Evolutionary conservation across 2,888 invertebrate species (phyloP).

Genomic region (Brachypalpus laphriformis): DNA sequence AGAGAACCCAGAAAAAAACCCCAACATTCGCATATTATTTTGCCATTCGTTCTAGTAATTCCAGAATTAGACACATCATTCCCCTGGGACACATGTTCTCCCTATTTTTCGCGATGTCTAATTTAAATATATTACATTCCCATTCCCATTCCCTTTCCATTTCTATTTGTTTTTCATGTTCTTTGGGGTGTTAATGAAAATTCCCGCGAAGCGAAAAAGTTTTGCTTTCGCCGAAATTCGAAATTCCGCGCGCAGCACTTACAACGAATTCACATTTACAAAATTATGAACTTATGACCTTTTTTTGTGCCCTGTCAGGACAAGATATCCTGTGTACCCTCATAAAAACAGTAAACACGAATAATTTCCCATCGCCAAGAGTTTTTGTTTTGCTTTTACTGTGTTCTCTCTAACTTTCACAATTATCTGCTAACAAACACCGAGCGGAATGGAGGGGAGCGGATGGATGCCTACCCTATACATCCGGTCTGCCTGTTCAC

Average conservation of each 20-base stretch:
- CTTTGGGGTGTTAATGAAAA: not conserved
- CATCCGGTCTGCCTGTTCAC: not conserved
- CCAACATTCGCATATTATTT: not conserved
- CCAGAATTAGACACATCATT: not conserved
- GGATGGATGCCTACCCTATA: not conserved
- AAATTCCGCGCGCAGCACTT: not conserved
- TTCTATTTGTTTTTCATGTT: not conserved
- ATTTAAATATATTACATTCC: conserved; percentile 1
- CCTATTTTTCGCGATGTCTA: not conserved
- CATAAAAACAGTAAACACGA: not conserved
- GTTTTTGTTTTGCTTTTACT: not conserved
- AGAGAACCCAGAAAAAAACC: not conserved
- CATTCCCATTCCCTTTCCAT: not conserved
- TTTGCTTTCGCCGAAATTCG: not conserved
- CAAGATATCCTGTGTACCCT: conserved; percentile 4
- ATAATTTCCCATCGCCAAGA: not conserved
- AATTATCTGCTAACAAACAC: not conserved
- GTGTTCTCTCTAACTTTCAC: not conserved
- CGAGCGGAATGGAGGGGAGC: too few relatives aligned
- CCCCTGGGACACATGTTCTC: not conserved
- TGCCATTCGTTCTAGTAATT: not conserved
- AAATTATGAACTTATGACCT: conserved; percentile 10
- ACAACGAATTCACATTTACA: not conserved
- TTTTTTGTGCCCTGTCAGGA: not conserved
- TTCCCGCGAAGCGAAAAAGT: not conserved